Percentiles rank a stretch among this genome's conserved stretches.
Conservation (phyloP, 1,140 invertebrate genomes). For the Tetraneura akinire region DNA sequence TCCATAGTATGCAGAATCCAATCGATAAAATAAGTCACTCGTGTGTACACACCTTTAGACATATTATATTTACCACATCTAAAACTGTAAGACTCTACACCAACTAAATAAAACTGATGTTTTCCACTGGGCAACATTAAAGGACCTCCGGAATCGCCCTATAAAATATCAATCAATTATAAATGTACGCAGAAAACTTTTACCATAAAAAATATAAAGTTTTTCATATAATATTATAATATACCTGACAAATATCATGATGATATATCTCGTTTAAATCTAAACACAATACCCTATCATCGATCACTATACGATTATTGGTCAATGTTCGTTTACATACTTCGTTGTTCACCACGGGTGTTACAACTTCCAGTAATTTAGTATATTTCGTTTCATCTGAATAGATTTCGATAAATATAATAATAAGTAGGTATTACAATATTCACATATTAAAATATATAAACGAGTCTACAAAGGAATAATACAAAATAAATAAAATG, state of each 20-base stretch:
- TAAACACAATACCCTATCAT: constrained; percentile 71
- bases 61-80: no score
- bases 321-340: constrained; percentile 67
- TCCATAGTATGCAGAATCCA: no score
- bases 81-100: no score
- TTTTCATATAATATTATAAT: no score
- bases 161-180: constrained; percentile 30
- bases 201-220: background rate
- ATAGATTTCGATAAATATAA: no score
- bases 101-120: constrained; percentile 65
- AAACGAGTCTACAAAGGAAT: no score
- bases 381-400: constrained; percentile 69
- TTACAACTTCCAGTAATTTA: constrained; percentile 68
- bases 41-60: no score
- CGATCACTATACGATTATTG: constrained; percentile 65
- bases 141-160: constrained; percentile 85
- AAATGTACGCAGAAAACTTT: background rate
- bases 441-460: no score
- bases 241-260: constrained; percentile 82
- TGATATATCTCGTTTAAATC: constrained; percentile 68
- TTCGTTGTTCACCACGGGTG: constrained; percentile 69
- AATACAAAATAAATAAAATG: no score
- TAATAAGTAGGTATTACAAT: no score
- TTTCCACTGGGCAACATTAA: constrained; percentile 66
- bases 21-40: no score